Conservation (phyloP, 2,797 vertebrate genomes). For the Halcyon badia region DNA sequence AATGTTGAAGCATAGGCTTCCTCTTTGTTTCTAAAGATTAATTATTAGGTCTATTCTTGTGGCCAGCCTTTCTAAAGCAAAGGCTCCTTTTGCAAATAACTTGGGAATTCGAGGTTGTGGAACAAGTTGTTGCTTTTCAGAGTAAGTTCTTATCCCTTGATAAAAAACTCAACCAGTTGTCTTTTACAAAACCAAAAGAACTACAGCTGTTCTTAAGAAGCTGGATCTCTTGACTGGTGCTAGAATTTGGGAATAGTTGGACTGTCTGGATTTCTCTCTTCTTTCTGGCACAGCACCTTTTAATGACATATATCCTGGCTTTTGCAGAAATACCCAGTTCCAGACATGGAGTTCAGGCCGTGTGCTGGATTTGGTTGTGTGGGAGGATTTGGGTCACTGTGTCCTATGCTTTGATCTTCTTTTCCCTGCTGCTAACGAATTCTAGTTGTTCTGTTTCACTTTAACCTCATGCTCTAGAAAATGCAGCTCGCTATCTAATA, state of each 20-base stretch:
- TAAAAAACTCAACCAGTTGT: not conserved
- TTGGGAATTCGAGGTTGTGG: not conserved
- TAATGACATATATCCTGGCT: not conserved
- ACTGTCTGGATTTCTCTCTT: not conserved
- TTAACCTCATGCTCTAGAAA: not conserved
- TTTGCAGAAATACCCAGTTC: not conserved
- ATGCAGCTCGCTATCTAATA: not conserved
- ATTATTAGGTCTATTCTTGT: not conserved
- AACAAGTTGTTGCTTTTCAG: not conserved
- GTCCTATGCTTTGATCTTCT: constrained; percentile 64
- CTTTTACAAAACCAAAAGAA: not conserved
- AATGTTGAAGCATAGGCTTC: not conserved
- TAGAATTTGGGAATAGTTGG: not conserved
- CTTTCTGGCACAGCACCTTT: not conserved
- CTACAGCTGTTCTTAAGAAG: not conserved
- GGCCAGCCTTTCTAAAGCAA: not conserved
- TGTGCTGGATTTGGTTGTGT: constrained; percentile 30
- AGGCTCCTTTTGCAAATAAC: not conserved
- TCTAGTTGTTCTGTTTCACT: constrained; percentile 17
- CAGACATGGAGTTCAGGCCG: not conserved
- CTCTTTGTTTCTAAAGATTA: not conserved
- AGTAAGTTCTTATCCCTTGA: not conserved
- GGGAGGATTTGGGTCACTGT: constrained; percentile 62
- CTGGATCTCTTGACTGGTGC: not conserved
- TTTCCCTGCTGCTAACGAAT: constrained; percentile 6